Percentiles rank a stretch among this genome's conserved stretches.
Evolutionary conservation across 2,113 vertebrate species (phyloP).

Genomic region (Dasyprocta punctata): DNA sequence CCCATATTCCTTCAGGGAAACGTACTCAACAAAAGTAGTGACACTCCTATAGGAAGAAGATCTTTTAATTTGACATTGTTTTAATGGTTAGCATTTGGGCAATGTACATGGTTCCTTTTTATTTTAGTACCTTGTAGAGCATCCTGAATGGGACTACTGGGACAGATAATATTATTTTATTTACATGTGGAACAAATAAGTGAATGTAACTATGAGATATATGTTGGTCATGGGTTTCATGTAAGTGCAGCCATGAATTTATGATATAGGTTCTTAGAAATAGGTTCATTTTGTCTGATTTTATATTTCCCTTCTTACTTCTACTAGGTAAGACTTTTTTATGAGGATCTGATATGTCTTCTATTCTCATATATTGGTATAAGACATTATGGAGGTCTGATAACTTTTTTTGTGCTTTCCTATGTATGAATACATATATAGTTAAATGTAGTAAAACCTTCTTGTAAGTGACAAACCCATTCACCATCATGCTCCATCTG

Average conservation of each 20-base stretch:
- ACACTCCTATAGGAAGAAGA: conserved; percentile 44
- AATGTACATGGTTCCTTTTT: conserved; percentile 36
- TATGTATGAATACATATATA: not conserved
- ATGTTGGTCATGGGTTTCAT: conserved; percentile 2
- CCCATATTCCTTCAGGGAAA: conserved; percentile 64
- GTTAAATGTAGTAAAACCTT: not conserved
- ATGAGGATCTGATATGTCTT: not conserved
- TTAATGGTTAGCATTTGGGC: conserved; percentile 44
- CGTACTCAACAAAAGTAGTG: conserved; percentile 61
- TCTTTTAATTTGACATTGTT: conserved; percentile 55
- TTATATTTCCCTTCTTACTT: not conserved
- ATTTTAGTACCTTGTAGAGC: conserved; percentile 62
- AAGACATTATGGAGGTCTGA: not conserved
- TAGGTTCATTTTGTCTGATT: not conserved
- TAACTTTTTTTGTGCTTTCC: not conserved
- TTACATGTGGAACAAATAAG: conserved; percentile 64
- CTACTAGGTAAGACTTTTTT: not conserved
- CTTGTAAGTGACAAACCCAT: not conserved
- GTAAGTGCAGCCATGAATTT: conserved; percentile 9
- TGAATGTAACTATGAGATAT: not conserved
- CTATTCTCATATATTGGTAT: not conserved
- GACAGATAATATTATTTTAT: conserved; percentile 58
- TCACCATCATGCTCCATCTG: not conserved
- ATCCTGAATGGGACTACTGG: conserved; percentile 35
- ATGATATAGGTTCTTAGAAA: not conserved